Evolutionary conservation across 2,113 vertebrate species (phyloP), one percentile per base, ranked within the genome.

Genomic region (Lonchura striata): DNA sequence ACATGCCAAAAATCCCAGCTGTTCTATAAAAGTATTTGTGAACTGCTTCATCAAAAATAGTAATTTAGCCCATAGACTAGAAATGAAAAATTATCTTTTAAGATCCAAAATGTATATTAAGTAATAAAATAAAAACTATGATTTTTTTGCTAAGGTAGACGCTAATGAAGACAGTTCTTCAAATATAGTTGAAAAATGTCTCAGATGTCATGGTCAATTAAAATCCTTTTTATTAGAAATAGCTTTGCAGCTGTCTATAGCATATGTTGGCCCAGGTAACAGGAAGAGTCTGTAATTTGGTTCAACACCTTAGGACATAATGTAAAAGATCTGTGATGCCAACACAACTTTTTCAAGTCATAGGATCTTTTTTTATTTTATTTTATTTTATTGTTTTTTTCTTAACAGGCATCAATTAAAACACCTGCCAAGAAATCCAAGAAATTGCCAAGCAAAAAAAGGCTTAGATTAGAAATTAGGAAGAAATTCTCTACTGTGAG

Each of bases 1-100:
- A 70, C 21, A 37, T 46, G 71, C 54, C 82, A 94, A 72, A 94
- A 82, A 90, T 84, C 57, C 57, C 90, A 93, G 82, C 92, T 95
- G 92, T 86, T 90, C 65, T 76, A 80, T 44, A 72, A 72, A 88
- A 90, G 61, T 86, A 85, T 91, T 96, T 92, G 33, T 92, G 90
- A 92, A 93, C 90, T 74, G 63, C 90, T 95, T 72, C 92, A 90
- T 92, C 85, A 95, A 95, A 95, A 96, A 90, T 69, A 96, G 85
- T 92, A 82, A 92, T 90, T 87, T 95, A 90, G 70, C 49, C 83
- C 56, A 57, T 46, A 91, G 53, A 86, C 20, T 53, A 63, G 69
- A 79, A 94, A 66, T 44, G 10, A 91, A 74, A 88, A 91, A 64
- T 13, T 76, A 71, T 56, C 16, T 59, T 70, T 78, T 71, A 46